A percentile compares a stretch with the other conserved stretches of the same genome.
These are phyloP conservation scores for Pyxicephalus adspersus DNA, from an alignment of 2,113 vertebrate genomes.

Conservation along the genomic window DNA sequence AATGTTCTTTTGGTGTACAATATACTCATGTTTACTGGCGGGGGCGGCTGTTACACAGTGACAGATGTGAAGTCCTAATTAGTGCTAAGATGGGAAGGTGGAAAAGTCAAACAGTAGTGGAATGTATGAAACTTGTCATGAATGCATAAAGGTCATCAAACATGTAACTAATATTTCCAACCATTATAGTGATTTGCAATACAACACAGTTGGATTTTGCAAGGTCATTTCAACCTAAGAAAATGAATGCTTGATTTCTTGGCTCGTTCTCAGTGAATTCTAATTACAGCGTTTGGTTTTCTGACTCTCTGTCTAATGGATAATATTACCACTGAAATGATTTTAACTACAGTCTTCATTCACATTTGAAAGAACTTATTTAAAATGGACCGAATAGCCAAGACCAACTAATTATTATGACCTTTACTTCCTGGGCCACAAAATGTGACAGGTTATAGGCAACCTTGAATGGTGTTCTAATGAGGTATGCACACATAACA, in stretches of 20 bases:
- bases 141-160: not conserved
- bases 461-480: slow-evolving; percentile 4
- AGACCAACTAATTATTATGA: slow-evolving; percentile 36
- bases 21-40: not conserved
- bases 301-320: slow-evolving; percentile 21
- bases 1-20: not conserved
- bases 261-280: not conserved
- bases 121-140: not conserved
- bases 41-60: not conserved
- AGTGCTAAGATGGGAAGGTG: not conserved
- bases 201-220: slow-evolving; percentile 33
- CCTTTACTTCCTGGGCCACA: slow-evolving; percentile 30
- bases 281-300: slow-evolving; percentile 33
- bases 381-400: slow-evolving; percentile 8
- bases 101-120: not conserved
- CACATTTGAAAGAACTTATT: slow-evolving; percentile 31
- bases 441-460: slow-evolving; percentile 3
- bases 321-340: slow-evolving; percentile 14
- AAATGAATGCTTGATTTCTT: slow-evolving; percentile 32
- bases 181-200: slow-evolving; percentile 16
- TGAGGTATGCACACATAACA: not conserved
- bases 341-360: slow-evolving; percentile 2
- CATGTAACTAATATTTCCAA: slow-evolving; percentile 5
- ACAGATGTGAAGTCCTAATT: slow-evolving; percentile 17
- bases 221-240: slow-evolving; percentile 23